phyloP scores from a whole-genome alignment of 2,113 vertebrate genomes.

The Albula goreensis region DNA sequence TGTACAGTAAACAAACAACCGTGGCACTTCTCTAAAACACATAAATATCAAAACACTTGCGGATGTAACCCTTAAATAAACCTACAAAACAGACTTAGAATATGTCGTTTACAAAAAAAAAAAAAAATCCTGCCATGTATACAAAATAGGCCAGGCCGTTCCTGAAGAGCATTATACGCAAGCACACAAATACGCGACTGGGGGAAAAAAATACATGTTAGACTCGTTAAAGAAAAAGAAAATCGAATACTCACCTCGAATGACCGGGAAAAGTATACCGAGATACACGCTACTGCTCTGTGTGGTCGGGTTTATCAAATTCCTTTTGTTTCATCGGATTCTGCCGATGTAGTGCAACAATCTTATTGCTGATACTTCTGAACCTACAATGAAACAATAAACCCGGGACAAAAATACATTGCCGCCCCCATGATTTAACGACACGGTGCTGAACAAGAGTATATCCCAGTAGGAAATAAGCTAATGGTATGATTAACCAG shows the following conservation, averaged over 20 bases:
- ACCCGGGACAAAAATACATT: constrained; percentile 3
- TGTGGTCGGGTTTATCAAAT: not conserved
- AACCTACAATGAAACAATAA: constrained; percentile 8
- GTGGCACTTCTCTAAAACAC: not conserved
- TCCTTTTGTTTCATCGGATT: constrained; percentile 9
- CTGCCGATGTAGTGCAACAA: constrained; percentile 17
- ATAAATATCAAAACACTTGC: not conserved
- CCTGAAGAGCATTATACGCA: not conserved
- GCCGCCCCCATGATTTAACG: not conserved
- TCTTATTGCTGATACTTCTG: constrained; percentile 1
- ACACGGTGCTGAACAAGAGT: not conserved
- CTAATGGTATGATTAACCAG: not conserved
- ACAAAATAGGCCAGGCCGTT: constrained; percentile 14
- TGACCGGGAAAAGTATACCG: not conserved
- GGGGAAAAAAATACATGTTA: not conserved
- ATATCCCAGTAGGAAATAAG: not conserved
- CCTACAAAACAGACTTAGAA: not conserved
- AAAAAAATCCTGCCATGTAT: not conserved
- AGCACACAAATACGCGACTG: not conserved
- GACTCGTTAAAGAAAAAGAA: not conserved
- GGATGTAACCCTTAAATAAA: not conserved
- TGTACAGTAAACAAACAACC: not conserved
- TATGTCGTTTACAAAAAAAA: not conserved
- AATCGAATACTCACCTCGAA: constrained; percentile 1
- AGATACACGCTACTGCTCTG: not conserved